Percentiles rank a stretch among this genome's conserved stretches.
phyloP scores from a whole-genome alignment of 1,140 invertebrate species.

The Bacillus rossius region DNA sequence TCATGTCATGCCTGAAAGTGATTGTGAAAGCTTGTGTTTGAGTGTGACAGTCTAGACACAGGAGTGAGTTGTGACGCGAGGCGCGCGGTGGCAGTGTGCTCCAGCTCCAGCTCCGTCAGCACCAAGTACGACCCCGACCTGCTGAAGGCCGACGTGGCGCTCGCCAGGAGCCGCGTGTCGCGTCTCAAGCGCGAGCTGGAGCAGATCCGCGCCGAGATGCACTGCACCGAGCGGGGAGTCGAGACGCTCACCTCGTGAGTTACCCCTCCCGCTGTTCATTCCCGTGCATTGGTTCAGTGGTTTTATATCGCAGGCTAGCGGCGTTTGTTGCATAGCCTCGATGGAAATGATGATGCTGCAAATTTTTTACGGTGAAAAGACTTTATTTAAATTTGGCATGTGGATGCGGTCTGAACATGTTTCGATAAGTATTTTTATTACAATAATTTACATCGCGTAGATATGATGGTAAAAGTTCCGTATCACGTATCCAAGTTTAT shows the following conservation, averaged over 20 bases:
- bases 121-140: constrained; percentile 93
- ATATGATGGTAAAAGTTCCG: too few relatives aligned
- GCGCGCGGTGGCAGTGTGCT: constrained; percentile 81
- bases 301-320: background rate
- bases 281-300: background rate
- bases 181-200: constrained; percentile 85
- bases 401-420: too few relatives aligned
- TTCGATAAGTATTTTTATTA: too few relatives aligned
- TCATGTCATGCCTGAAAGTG: too few relatives aligned
- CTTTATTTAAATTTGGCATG: background rate
- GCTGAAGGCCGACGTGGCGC: constrained; percentile 84
- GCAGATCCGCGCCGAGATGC: constrained; percentile 88
- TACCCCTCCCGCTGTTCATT: background rate
- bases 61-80: too few relatives aligned
- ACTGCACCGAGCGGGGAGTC: constrained; percentile 85
- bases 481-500: too few relatives aligned
- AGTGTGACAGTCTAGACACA: too few relatives aligned
- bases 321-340: background rate
- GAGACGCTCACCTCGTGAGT: constrained; percentile 84
- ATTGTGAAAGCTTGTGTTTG: too few relatives aligned
- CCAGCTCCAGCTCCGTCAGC: constrained; percentile 79
- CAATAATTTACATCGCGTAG: too few relatives aligned
- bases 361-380: background rate
- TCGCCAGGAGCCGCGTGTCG: constrained; percentile 82
- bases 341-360: background rate